Base-by-base conservation (phyloP, 2,797 vertebrate species). In the Allobates femoralis region DNA sequence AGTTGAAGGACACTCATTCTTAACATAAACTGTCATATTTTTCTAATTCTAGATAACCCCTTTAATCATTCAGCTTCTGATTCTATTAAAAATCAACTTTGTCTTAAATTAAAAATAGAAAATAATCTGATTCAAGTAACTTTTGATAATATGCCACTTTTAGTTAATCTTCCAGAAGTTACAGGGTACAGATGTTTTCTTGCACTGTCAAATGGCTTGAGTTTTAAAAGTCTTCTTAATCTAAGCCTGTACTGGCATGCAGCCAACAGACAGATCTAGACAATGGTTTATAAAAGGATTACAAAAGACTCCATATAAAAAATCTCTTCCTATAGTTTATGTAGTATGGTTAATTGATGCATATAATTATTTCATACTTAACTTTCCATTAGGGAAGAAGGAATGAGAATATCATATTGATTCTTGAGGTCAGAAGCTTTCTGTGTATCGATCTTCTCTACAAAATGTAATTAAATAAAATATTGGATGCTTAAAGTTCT, bases 321-420 rank as follows among this genome's bases (percentile, higher is more conserved):
- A 71, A 23, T 46, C 19, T 78, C 50, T 79, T 46, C 64, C 64
- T 55, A 41, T 23, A 66, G 51, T 71, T 50, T 71, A 60, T 71
- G n/a, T 77, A 46, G 34, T n/a, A 51, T 50, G n/a, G 66, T 85
- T 85, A 80, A 71, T 69, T 71, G 77, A 80, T 60, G 77, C 51
- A 74, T 56, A 80, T 74, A 67, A 58, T 85, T 85, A 85, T 85
- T 80, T 60, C 67, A 73, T 80, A 37, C 66, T 73, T 73, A 80
- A 73, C 66, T 62, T 80, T 80, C 37, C 84, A 80, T 85, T 85
- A 85, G 51, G 53, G 55, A 79, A 34, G 34, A 30, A 26, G 67
- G 58, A 85, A 51, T 71, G 23, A 58, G 67, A 73, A 28, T 28
- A 73, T 80, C 77, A 60, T 60, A 79, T 85, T 85, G 83, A 85